These are phyloP conservation scores for Platalea minor DNA, from an alignment of 2,797 vertebrate species.

Conservation along the genomic window DNA sequence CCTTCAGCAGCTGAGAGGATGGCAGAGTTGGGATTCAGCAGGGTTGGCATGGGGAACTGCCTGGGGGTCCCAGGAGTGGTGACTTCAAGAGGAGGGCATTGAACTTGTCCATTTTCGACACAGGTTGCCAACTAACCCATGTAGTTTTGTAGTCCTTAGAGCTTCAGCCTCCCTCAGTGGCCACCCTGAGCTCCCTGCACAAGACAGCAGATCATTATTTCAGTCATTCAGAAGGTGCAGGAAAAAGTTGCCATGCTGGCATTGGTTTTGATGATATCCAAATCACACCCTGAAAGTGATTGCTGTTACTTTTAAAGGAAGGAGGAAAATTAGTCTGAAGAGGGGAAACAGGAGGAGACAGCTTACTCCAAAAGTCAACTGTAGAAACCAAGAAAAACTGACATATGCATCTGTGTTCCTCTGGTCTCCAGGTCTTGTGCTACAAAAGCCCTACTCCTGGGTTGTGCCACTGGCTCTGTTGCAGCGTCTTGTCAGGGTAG, in stretches of 20 bases:
- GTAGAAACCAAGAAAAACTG: background rate
- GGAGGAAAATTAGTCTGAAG: background rate
- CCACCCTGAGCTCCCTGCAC: background rate
- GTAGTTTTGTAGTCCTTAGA: background rate
- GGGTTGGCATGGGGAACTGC: background rate
- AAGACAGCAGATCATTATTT: background rate
- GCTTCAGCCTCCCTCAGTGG: background rate
- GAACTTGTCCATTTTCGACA: background rate
- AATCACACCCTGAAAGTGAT: background rate
- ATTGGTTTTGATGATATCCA: background rate
- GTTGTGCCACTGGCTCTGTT: background rate
- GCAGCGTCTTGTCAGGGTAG: background rate
- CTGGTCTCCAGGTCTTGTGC: background rate
- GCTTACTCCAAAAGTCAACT: background rate
- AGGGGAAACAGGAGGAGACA: background rate
- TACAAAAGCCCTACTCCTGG: background rate
- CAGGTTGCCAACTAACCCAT: background rate
- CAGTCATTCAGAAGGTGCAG: background rate
- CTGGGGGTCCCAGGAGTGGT: background rate
- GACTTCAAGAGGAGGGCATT: background rate
- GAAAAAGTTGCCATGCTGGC: background rate
- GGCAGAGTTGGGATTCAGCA: background rate
- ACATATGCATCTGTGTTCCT: rapidly evolving
- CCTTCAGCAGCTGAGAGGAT: background rate
- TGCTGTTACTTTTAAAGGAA: background rate